Evolutionary conservation across 1,140 invertebrate genomes (phyloP).

Genomic region (Drosophila subobscura): DNA sequence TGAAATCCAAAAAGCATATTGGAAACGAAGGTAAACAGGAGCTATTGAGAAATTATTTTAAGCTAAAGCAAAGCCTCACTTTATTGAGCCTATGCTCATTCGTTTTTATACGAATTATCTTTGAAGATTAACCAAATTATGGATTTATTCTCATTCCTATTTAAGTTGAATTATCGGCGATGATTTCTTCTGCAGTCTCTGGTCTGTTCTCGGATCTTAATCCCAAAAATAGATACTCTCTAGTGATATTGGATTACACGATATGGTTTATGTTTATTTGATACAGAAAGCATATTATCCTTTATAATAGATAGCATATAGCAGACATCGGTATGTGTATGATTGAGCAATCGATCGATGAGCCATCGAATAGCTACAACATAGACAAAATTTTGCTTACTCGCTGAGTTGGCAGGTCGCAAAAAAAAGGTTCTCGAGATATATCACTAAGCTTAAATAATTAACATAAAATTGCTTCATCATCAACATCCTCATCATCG

Average conservation of each 20-base stretch:
- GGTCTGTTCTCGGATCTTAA: no score
- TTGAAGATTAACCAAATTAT: neutral
- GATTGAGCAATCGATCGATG: slow-evolving; percentile 1
- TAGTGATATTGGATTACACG: slow-evolving; percentile 27
- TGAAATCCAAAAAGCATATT: no score
- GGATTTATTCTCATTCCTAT: no score
- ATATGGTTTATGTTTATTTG: slow-evolving; percentile 58
- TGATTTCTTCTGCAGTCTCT: no score
- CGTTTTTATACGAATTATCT: neutral
- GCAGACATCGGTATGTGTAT: slow-evolving; percentile 23
- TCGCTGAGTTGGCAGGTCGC: slow-evolving; percentile 41
- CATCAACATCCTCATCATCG: slow-evolving; percentile 1
- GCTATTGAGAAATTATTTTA: no score
- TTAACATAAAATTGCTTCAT: slow-evolving; percentile 35
- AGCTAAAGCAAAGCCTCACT: no score
- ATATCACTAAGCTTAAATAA: slow-evolving; percentile 58
- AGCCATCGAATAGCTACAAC: slow-evolving; percentile 5
- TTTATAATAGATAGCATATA: slow-evolving; percentile 30
- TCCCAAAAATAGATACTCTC: no score
- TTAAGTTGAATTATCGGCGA: no score
- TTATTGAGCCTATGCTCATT: no score
- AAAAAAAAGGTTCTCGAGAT: slow-evolving; percentile 41
- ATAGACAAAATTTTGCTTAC: slow-evolving; percentile 33
- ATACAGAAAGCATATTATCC: slow-evolving; percentile 52
- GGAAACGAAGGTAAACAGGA: no score